phyloP scores from a whole-genome alignment of 2,113 vertebrate genomes.

The Arothron firmamentum region DNA sequence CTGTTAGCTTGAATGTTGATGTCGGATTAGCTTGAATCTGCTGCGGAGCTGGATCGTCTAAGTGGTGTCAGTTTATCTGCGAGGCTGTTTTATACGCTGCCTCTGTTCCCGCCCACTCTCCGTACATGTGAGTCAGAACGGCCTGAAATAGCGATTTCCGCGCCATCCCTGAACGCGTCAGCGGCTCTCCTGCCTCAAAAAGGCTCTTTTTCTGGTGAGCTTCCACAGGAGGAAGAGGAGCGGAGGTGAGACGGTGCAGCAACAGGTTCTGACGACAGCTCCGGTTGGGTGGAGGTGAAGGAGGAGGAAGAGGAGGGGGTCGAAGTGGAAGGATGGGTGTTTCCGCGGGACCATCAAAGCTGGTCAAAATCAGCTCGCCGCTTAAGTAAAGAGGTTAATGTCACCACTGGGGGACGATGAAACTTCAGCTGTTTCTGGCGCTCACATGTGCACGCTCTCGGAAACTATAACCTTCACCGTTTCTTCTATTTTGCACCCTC shows the following conservation, averaged over 20 bases:
- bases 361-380: slow-evolving; percentile 28
- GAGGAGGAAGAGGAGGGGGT: neutral
- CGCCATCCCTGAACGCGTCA: too few relatives aligned
- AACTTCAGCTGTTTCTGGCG: slow-evolving; percentile 16
- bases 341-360: slow-evolving; percentile 16
- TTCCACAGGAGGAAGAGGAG: neutral
- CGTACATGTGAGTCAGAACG: too few relatives aligned
- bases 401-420: slow-evolving; percentile 31
- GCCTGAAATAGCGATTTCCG: too few relatives aligned
- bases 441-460: slow-evolving; percentile 16
- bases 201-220: too few relatives aligned
- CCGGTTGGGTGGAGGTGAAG: neutral
- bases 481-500: slow-evolving; percentile 53
- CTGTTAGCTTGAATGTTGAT: too few relatives aligned
- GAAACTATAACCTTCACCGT: slow-evolving; percentile 43
- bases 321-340: neutral
- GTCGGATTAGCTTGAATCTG: too few relatives aligned
- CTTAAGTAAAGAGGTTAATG: slow-evolving; percentile 35
- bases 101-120: too few relatives aligned
- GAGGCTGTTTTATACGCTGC: too few relatives aligned
- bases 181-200: too few relatives aligned
- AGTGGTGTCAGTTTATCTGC: too few relatives aligned
- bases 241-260: neutral
- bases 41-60: too few relatives aligned
- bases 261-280: too few relatives aligned